These are phyloP conservation scores for Ericerus pela DNA, from an alignment of 1,140 invertebrate genomes.

Conservation along the genomic window DNA sequence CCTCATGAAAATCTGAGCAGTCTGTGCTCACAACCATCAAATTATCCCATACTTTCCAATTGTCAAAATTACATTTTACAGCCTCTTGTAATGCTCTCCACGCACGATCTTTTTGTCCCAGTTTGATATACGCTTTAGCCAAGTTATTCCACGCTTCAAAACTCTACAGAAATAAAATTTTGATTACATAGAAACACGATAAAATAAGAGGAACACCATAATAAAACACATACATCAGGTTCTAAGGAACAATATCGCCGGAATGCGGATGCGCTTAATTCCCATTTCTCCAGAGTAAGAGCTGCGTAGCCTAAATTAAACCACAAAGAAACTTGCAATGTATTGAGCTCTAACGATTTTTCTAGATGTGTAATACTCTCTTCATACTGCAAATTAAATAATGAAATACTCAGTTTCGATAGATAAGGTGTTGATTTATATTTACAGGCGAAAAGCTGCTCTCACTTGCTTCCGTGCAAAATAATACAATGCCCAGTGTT, in stretches of 20 bases:
- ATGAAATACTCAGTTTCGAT: background rate
- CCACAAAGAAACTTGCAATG: slow-evolving; percentile 70
- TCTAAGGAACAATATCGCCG: slow-evolving; percentile 72
- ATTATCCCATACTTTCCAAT: slow-evolving; percentile 97
- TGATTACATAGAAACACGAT: background rate
- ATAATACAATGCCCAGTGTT: slow-evolving; percentile 67
- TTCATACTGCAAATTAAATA: slow-evolving; percentile 40
- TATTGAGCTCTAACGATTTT: slow-evolving; percentile 66
- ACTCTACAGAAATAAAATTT: slow-evolving; percentile 35
- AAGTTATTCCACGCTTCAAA: slow-evolving; percentile 98
- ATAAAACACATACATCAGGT: slow-evolving; percentile 41
- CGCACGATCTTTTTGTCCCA: slow-evolving; percentile 70
- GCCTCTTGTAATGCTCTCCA: slow-evolving; percentile 74
- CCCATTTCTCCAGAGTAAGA: slow-evolving; percentile 62
- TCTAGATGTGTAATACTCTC: slow-evolving; percentile 64
- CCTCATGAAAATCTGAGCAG: slow-evolving; percentile 53
- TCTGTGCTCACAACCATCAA: slow-evolving; percentile 67
- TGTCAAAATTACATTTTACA: slow-evolving; percentile 82
- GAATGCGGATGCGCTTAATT: slow-evolving; percentile 68
- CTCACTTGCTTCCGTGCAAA: slow-evolving; percentile 47
- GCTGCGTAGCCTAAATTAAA: slow-evolving; percentile 72
- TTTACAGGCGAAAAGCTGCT: background rate
- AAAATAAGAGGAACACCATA: no score
- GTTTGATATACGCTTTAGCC: slow-evolving; percentile 77
- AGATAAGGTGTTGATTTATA: background rate